These are phyloP conservation scores for Hippopotamyrus pictus DNA, from an alignment of 2,797 vertebrate genomes.

Conservation along the genomic window DNA sequence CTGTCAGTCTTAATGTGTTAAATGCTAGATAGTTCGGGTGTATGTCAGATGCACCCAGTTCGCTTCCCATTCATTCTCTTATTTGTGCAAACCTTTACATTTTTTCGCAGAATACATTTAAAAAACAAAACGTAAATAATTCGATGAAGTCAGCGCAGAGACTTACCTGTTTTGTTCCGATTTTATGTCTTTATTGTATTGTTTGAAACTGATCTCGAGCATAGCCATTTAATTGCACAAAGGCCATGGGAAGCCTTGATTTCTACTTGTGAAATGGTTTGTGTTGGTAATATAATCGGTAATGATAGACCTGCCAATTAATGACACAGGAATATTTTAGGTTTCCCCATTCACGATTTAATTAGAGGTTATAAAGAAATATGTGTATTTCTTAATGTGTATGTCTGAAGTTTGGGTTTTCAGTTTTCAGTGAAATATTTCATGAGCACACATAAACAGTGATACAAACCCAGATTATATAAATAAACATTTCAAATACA, in stretches of 20 bases:
- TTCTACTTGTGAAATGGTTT: neutral
- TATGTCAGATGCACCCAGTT: neutral
- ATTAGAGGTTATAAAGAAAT: neutral
- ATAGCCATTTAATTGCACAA: neutral
- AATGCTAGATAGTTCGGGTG: neutral
- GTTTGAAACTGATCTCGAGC: neutral
- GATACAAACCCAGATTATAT: neutral
- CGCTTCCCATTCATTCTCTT: neutral
- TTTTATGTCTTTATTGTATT: neutral
- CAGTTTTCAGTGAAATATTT: neutral
- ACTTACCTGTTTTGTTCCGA: neutral
- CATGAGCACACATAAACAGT: neutral
- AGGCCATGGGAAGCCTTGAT: neutral
- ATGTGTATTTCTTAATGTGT: neutral
- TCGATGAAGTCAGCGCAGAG: neutral
- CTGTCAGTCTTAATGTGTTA: neutral
- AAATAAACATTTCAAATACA: neutral
- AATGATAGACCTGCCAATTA: neutral
- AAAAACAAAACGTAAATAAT: neutral
- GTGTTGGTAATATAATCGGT: neutral
- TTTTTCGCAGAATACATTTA: neutral
- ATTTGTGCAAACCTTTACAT: neutral
- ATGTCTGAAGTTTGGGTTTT: neutral
- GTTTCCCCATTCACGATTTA: neutral
- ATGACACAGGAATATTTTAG: neutral